A percentile compares a stretch with the other conserved stretches of the same genome.
Conservation (phyloP, 2,113 vertebrate genomes). For the Vulpes vulpes region DNA sequence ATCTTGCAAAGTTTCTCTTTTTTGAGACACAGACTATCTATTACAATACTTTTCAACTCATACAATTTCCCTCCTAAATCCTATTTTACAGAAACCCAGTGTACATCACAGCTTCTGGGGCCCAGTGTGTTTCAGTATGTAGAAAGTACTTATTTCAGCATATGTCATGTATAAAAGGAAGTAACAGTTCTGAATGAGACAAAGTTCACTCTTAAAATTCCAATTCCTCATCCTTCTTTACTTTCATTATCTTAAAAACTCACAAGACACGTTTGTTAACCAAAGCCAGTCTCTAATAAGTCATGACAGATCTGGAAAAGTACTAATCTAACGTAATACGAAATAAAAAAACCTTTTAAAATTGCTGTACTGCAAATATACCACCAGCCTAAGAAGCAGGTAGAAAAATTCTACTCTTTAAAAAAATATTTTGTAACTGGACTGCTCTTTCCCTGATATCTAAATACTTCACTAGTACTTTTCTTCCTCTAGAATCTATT, state of each 20-base stretch:
- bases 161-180: neutral
- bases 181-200: neutral
- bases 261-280: neutral
- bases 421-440: slow-evolving; percentile 24
- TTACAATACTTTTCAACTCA: neutral
- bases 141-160: neutral
- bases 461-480: slow-evolving; percentile 19
- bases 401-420: neutral
- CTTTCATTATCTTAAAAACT: neutral
- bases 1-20: neutral
- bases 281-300: neutral
- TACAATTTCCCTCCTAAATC: neutral
- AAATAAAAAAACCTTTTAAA: slow-evolving; percentile 51
- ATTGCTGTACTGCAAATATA: neutral
- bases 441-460: neutral
- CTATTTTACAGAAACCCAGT: neutral
- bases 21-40: neutral
- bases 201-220: slow-evolving; percentile 24
- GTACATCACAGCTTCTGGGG: neutral
- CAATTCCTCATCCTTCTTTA: neutral
- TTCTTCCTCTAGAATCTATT: neutral
- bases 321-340: neutral
- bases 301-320: neutral
- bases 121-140: neutral
- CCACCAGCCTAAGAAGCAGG: neutral